phyloP scores from a whole-genome alignment of 2,888 invertebrate genomes.

The Alsophila aescularia region DNA sequence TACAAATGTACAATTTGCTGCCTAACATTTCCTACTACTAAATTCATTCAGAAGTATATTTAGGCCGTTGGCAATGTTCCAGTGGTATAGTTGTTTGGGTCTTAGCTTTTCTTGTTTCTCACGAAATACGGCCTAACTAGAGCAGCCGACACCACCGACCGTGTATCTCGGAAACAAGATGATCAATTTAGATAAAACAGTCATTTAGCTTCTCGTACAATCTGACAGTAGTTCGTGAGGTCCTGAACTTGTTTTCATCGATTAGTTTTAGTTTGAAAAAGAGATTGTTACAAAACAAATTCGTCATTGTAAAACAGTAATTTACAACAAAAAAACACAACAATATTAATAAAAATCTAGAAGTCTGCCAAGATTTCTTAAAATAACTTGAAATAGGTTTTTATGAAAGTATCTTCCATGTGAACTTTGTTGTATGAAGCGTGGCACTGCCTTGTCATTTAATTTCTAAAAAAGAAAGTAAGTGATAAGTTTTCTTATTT shows the following conservation, averaged over 20 bases:
- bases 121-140: conserved; percentile 21
- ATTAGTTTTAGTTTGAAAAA: conserved; percentile 1
- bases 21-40: background rate
- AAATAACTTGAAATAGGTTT: too few relatives aligned
- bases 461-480: too few relatives aligned
- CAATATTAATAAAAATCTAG: too few relatives aligned
- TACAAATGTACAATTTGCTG: background rate
- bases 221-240: conserved; percentile 20
- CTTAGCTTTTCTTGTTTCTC: conserved; percentile 21
- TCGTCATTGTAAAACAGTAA: too few relatives aligned
- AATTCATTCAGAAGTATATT: conserved; percentile 4
- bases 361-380: too few relatives aligned
- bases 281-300: too few relatives aligned
- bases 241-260: conserved; percentile 15
- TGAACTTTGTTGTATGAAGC: too few relatives aligned
- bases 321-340: too few relatives aligned
- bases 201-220: conserved; percentile 31
- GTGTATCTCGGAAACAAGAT: conserved; percentile 33
- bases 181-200: conserved; percentile 38
- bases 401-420: too few relatives aligned
- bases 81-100: conserved; percentile 16
- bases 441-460: too few relatives aligned
- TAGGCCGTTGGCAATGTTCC: conserved; percentile 8
- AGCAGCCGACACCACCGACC: conserved; percentile 7
- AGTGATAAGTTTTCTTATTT: too few relatives aligned